phyloP scores from a whole-genome alignment of 2,888 invertebrate species.

The Blomia tropicalis region DNA sequence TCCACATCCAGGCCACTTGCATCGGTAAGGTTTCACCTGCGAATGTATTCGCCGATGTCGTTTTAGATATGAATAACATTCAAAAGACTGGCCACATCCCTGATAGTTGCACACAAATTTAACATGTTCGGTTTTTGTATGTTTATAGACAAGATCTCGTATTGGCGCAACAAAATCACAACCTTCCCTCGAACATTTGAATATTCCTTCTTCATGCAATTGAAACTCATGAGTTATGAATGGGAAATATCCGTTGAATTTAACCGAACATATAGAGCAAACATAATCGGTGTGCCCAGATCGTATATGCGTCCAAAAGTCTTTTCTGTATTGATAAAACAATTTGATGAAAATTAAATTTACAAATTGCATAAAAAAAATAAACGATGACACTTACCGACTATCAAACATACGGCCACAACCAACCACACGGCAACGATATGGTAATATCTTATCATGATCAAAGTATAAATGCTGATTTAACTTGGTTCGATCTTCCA shows the following conservation, averaged over 20 bases:
- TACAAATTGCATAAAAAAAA: neutral
- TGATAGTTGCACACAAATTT: neutral
- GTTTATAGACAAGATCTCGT: slow-evolving; percentile 4
- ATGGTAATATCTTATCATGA: slow-evolving; percentile 2
- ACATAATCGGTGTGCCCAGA: slow-evolving; percentile 3
- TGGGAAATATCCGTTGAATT: slow-evolving; percentile 9
- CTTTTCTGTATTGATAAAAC: neutral
- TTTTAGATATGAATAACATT: slow-evolving; percentile 9
- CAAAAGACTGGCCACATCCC: neutral
- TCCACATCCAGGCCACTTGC: slow-evolving; percentile 2
- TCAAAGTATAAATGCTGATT: slow-evolving; percentile 7
- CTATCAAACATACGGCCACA: neutral
- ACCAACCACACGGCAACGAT: slow-evolving; percentile 4
- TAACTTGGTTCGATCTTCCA: neutral
- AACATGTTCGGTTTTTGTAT: slow-evolving; percentile 4
- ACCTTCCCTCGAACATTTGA: neutral
- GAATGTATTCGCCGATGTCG: slow-evolving; percentile 8
- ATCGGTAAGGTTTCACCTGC: slow-evolving; percentile 2
- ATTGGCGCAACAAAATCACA: slow-evolving; percentile 1
- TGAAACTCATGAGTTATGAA: slow-evolving; percentile 10
- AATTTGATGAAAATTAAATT: neutral
- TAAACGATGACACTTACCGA: neutral
- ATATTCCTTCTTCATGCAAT: slow-evolving; percentile 3
- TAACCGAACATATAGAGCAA: neutral
- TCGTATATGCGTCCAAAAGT: slow-evolving; percentile 1